A percentile compares a stretch with the other conserved stretches of the same genome.
Conservation (phyloP, 2,113 vertebrate genomes). For the Plestiodon gilberti region DNA sequence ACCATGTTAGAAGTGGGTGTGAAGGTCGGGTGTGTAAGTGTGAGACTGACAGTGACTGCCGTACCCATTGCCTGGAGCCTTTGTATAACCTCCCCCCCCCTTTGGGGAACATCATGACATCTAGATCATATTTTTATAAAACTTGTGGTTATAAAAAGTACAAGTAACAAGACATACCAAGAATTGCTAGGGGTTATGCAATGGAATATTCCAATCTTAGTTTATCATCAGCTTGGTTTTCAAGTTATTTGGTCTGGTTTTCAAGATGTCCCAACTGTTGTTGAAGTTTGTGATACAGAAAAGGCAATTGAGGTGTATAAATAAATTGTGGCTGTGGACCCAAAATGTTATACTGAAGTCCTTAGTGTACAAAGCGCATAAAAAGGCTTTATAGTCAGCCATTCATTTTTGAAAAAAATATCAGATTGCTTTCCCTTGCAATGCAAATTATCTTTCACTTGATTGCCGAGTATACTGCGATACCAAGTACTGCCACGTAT, state of each 20-base stretch:
- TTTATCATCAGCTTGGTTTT: constrained; percentile 64
- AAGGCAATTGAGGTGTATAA: neutral
- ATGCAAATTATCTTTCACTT: neutral
- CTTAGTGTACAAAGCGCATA: neutral
- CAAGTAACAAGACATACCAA: constrained; percentile 38
- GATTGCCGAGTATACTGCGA: neutral
- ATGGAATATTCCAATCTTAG: constrained; percentile 47
- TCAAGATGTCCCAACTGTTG: neutral
- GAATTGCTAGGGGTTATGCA: constrained; percentile 14
- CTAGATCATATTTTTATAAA: too few species aligned
- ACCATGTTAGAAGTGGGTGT: too few species aligned
- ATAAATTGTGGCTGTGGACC: neutral
- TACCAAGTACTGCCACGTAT: neutral
- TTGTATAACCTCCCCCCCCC: too few species aligned
- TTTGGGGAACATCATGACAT: too few species aligned
- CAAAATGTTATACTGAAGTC: neutral
- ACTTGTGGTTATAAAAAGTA: constrained; percentile 19
- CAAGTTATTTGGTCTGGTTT: neutral
- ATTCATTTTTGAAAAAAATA: neutral
- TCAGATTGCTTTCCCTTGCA: neutral
- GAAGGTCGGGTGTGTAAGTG: too few species aligned
- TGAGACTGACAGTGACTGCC: too few species aligned
- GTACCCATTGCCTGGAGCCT: too few species aligned
- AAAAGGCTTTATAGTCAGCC: neutral
- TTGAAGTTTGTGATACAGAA: neutral